Evolutionary conservation across 2,113 vertebrate genomes (phyloP).

Genomic region (Trochalopteron elliotii): DNA sequence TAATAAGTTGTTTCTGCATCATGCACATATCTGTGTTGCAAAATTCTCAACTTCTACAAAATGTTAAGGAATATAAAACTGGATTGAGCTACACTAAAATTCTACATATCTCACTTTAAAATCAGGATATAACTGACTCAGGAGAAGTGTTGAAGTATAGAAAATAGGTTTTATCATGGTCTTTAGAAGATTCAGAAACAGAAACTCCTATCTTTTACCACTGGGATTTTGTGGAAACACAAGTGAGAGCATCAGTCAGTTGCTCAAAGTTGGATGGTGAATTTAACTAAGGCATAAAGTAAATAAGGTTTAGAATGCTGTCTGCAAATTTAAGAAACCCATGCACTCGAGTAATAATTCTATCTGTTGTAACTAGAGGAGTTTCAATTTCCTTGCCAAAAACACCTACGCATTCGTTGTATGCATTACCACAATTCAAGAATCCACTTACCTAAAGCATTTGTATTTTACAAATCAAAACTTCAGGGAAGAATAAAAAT

Average conservation of each 20-base stretch:
- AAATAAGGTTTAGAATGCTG: neutral
- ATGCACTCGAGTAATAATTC: neutral
- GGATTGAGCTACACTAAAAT: neutral
- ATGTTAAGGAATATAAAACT: neutral
- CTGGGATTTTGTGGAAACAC: neutral
- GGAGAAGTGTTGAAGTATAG: neutral
- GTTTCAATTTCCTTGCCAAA: neutral
- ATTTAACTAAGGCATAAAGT: neutral
- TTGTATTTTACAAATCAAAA: neutral
- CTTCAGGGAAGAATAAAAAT: neutral
- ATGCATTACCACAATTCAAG: neutral
- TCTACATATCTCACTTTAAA: neutral
- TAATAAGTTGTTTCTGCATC: neutral
- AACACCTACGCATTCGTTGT: rapidly evolving
- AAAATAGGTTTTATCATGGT: neutral
- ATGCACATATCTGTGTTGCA: neutral
- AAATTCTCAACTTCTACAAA: neutral
- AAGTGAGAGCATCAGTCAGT: neutral
- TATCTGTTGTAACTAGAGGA: neutral
- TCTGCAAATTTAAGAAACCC: neutral
- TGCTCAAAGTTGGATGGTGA: neutral
- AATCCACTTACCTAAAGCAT: neutral
- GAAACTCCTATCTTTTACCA: neutral
- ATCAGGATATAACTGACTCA: neutral
- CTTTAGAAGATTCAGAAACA: neutral